phyloP scores from a whole-genome alignment of 1,140 invertebrate genomes.

The Drosophila obscura region DNA sequence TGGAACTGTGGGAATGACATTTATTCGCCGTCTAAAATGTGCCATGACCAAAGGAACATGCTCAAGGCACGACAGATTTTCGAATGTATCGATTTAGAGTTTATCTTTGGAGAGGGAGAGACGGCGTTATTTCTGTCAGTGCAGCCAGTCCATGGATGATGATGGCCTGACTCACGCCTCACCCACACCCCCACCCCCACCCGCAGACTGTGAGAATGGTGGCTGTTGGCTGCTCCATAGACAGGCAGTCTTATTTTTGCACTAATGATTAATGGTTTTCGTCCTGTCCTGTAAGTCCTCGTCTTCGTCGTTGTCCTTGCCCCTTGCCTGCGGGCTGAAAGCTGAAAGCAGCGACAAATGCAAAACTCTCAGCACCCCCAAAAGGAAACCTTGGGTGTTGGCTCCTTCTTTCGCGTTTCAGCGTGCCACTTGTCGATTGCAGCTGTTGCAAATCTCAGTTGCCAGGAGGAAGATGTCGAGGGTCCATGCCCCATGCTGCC shows the following conservation, averaged over 20 bases:
- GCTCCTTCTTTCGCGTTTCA: slow-evolving; percentile 1
- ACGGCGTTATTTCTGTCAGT: too few relatives aligned
- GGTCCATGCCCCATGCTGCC: not conserved
- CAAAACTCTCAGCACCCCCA: slow-evolving; percentile 51
- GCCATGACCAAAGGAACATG: too few relatives aligned
- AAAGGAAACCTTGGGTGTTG: too few relatives aligned
- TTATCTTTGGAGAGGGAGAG: too few relatives aligned
- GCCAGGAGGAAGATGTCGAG: not conserved
- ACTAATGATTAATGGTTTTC: slow-evolving; percentile 79
- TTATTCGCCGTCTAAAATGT: too few relatives aligned
- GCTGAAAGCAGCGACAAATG: slow-evolving; percentile 51
- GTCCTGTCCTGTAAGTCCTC: slow-evolving; percentile 36
- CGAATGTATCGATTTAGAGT: too few relatives aligned
- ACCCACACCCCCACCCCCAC: too few relatives aligned
- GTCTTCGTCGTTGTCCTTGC: slow-evolving; percentile 37
- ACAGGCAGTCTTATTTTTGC: slow-evolving; percentile 63
- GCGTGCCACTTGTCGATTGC: slow-evolving; percentile 45
- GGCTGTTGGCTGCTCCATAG: slow-evolving; percentile 34
- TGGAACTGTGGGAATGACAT: too few relatives aligned
- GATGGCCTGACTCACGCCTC: too few relatives aligned
- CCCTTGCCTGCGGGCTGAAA: slow-evolving; percentile 38
- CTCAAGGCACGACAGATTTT: too few relatives aligned
- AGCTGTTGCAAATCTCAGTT: slow-evolving; percentile 79
- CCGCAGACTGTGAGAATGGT: slow-evolving; percentile 1
- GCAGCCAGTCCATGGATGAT: too few relatives aligned